Evolutionary conservation across 2,797 vertebrate genomes (phyloP), one percentile per base, ranked within the genome.

Genomic region (Gallinago solitaria): DNA sequence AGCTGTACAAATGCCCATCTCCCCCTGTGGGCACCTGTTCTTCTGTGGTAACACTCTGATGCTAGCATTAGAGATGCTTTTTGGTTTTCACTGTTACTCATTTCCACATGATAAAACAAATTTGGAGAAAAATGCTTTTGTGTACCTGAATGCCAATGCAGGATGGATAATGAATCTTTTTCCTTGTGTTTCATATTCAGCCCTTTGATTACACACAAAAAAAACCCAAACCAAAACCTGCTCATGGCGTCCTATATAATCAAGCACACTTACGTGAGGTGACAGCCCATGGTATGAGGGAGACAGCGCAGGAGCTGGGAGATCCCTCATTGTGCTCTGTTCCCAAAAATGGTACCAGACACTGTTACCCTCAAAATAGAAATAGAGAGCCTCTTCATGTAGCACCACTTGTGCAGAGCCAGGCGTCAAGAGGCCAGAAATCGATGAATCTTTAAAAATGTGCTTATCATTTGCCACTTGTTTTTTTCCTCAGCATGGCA

Each of bases 181-280:
- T 37, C 28, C 53, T 80, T 74, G 35, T 63, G 77, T 91, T 90
- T 75, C 17, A 5, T 53, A 71, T 48, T 92, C 71, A 76, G 59
- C 39, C 39, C 33, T 93, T 59, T 14, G 53, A 78, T 43, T 51
- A 75, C 25, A 59, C 23, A 45, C 20, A 17, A 64, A 24, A 82
- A 57, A 37, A 65, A n/a, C n/a, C 33, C 1, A 65, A 37, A 1
- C 6, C 63, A 24, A 27, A 28, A 11, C 51, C 51, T 28, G 37
- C 59, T 82, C 21, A 6, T 1, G 2, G 43, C 30, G 56, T 88
- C 79, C 57, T 80, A 78, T n/a, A 75, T 54, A 83, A 78, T 24
- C 57, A 69, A 87, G 91, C 3, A 47, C 19, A 27, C 47, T 27
- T 57, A 10, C 9, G 30, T 32, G 76, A 61, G 45, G 37, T 54